Conservation (phyloP, 1,140 invertebrate species). For the Drosophila bipectinata region DNA sequence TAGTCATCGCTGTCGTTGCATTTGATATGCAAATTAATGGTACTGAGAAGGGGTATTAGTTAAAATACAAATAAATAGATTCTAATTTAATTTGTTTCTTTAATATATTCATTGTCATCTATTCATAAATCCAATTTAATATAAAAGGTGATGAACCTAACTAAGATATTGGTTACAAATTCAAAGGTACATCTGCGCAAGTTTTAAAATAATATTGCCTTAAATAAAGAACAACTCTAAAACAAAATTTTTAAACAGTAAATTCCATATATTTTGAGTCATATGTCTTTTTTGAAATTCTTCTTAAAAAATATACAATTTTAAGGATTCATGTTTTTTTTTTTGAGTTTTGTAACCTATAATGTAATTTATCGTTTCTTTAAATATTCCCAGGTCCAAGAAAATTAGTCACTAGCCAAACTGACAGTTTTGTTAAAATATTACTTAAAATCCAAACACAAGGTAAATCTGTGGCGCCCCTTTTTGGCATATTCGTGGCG, state of each 20-base stretch:
- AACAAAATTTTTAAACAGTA: no score
- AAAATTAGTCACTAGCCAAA: constrained; percentile 9
- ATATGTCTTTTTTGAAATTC: no score
- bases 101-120: not conserved
- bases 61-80: not conserved
- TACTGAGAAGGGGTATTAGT: constrained; percentile 56
- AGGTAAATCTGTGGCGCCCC: constrained; percentile 43
- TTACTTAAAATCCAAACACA: constrained; percentile 21
- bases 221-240: no score
- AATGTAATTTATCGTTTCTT: not conserved
- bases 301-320: not conserved
- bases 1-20: constrained; percentile 39
- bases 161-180: no score
- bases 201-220: no score
- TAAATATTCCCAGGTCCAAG: not conserved
- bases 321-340: not conserved
- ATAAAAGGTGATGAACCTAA: not conserved
- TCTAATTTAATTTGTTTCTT: not conserved
- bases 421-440: constrained; percentile 1
- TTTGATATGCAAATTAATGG: constrained; percentile 70
- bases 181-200: no score
- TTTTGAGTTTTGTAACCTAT: no score
- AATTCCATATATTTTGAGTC: no score
- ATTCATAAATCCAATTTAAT: not conserved
- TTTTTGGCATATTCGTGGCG: constrained; percentile 29